These are phyloP conservation scores for Nemoura dubitans DNA, from an alignment of 2,888 invertebrate genomes.

Conservation along the genomic window DNA sequence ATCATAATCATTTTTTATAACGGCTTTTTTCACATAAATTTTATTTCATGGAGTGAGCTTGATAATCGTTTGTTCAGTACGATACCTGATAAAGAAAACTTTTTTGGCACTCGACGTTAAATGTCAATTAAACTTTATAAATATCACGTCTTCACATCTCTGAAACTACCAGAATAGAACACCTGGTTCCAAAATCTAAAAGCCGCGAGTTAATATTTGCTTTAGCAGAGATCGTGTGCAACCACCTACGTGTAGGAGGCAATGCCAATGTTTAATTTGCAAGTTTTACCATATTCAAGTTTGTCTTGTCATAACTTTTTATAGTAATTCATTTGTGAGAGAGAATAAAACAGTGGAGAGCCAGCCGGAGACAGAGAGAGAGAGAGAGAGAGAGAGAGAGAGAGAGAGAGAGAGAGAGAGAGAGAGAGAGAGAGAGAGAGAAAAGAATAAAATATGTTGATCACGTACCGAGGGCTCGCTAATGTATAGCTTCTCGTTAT, in stretches of 20 bases:
- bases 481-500: not conserved
- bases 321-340: not conserved
- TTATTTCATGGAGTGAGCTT: not conserved
- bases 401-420: too few relatives aligned
- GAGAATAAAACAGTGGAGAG: not conserved
- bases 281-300: slow-evolving; percentile 7
- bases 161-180: not conserved
- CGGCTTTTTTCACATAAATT: not conserved
- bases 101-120: not conserved
- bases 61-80: not conserved
- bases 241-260: not conserved
- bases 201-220: not conserved
- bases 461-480: not conserved
- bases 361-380: too few relatives aligned
- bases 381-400: too few relatives aligned
- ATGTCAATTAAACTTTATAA: not conserved
- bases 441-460: too few relatives aligned
- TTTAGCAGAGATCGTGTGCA: not conserved
- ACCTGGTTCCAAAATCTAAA: not conserved
- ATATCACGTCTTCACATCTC: not conserved
- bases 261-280: not conserved
- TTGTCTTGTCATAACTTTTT: slow-evolving; percentile 12
- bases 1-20: not conserved
- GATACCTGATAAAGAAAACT: not conserved
- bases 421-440: too few relatives aligned